phyloP scores from a whole-genome alignment of 2,888 invertebrate genomes.

The Drosophila longiperda region DNA sequence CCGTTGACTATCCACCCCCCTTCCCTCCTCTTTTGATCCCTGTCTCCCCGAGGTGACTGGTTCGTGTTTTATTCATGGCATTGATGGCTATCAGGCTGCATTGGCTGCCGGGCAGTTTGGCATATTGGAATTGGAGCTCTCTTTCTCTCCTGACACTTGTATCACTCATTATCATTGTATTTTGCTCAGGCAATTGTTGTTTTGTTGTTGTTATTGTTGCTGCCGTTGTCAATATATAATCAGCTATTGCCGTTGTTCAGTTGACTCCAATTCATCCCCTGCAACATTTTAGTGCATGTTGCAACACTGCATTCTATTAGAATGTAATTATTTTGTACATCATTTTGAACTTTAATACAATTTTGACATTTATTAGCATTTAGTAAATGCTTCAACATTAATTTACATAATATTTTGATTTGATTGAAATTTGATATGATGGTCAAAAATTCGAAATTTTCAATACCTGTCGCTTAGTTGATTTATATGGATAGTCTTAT shows the following conservation, averaged over 20 bases:
- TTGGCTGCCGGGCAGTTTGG: conserved; percentile 50
- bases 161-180: conserved; percentile 60
- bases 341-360: neutral
- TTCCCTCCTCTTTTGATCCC: conserved; percentile 3
- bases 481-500: neutral
- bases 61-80: conserved; percentile 56
- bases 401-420: neutral
- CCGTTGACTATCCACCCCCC: conserved; percentile 4
- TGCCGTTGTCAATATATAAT: conserved; percentile 61
- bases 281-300: conserved; percentile 3
- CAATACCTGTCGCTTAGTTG: neutral
- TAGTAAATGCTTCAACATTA: neutral
- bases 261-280: conserved; percentile 20
- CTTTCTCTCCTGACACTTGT: conserved; percentile 30
- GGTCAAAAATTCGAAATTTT: neutral
- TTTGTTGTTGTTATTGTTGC: conserved; percentile 10
- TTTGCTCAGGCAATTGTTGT: conserved; percentile 15
- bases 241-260: conserved; percentile 60
- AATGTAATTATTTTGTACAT: conserved; percentile 23
- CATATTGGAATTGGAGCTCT: conserved; percentile 39
- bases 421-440: neutral
- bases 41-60: conserved; percentile 21
- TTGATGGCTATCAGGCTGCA: conserved; percentile 68
- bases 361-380: neutral
- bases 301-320: conserved; percentile 7